Conservation (phyloP, 2,113 vertebrate species). For the Phycodurus eques region DNA sequence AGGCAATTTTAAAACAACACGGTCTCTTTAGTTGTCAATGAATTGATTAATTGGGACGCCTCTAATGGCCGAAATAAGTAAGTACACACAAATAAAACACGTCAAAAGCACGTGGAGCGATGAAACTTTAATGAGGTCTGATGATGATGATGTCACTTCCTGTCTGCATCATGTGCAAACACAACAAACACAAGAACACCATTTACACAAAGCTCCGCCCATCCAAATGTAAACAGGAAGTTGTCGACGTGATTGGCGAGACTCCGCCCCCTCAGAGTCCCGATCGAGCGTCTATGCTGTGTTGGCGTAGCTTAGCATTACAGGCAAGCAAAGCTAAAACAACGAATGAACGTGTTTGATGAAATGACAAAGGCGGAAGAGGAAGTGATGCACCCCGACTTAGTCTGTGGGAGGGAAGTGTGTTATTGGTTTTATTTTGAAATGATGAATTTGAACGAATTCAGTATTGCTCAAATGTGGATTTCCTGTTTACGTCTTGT, state of each 20-base stretch:
- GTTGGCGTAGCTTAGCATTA: background rate
- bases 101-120: background rate
- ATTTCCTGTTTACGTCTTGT: background rate
- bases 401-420: background rate
- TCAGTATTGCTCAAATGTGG: background rate
- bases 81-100: background rate
- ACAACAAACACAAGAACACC: background rate
- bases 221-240: background rate
- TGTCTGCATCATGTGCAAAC: background rate
- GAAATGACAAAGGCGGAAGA: background rate
- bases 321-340: background rate
- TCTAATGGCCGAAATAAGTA: background rate
- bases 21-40: too few relatives aligned
- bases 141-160: background rate
- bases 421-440: background rate
- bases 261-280: background rate
- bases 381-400: background rate
- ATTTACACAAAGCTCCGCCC: background rate
- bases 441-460: too few relatives aligned
- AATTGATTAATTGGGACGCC: too few relatives aligned
- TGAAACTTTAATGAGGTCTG: background rate
- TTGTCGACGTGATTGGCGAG: background rate
- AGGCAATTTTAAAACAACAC: too few relatives aligned
- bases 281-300: background rate
- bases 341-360: too few relatives aligned